A percentile compares a stretch with the other conserved stretches of the same genome.
These are phyloP conservation scores for Bradysia coprophila DNA, from an alignment of 1,140 invertebrate genomes.

Conservation along the genomic window DNA sequence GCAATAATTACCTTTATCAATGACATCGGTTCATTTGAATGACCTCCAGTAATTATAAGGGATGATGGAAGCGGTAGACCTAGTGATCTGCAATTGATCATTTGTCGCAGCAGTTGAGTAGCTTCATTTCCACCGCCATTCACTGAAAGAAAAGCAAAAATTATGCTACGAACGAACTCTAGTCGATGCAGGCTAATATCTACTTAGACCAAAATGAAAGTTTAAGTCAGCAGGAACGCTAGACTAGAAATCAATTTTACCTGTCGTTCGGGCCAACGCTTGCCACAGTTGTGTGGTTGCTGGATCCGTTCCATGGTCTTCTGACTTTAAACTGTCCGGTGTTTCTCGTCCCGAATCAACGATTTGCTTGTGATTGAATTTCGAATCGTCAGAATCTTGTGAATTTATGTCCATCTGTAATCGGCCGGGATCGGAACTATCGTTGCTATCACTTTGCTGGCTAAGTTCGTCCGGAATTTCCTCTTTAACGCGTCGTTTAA, in stretches of 20 bases:
- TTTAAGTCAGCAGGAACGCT: too few species aligned
- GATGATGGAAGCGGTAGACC: slow-evolving; percentile 38
- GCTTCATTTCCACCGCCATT: slow-evolving; percentile 37
- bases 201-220: too few species aligned
- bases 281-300: slow-evolving; percentile 36
- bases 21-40: slow-evolving; percentile 13
- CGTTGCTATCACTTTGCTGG: slow-evolving; percentile 8
- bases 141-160: slow-evolving; percentile 1
- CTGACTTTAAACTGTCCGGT: slow-evolving; percentile 32
- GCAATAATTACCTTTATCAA: slow-evolving; percentile 17
- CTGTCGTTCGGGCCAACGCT: slow-evolving; percentile 26
- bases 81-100: slow-evolving; percentile 53
- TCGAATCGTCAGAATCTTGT: background rate
- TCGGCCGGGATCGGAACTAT: slow-evolving; percentile 16
- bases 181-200: too few species aligned
- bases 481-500: slow-evolving; percentile 4
- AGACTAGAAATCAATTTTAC: slow-evolving; percentile 13
- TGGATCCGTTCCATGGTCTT: slow-evolving; percentile 30
- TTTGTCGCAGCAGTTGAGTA: slow-evolving; percentile 44
- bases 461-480: slow-evolving; percentile 1
- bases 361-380: background rate
- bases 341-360: slow-evolving; percentile 9
- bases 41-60: slow-evolving; percentile 6
- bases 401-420: slow-evolving; percentile 8
- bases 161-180: too few species aligned